phyloP scores from a whole-genome alignment of 2,888 invertebrate genomes.

The Meliscaeva auricollis region DNA sequence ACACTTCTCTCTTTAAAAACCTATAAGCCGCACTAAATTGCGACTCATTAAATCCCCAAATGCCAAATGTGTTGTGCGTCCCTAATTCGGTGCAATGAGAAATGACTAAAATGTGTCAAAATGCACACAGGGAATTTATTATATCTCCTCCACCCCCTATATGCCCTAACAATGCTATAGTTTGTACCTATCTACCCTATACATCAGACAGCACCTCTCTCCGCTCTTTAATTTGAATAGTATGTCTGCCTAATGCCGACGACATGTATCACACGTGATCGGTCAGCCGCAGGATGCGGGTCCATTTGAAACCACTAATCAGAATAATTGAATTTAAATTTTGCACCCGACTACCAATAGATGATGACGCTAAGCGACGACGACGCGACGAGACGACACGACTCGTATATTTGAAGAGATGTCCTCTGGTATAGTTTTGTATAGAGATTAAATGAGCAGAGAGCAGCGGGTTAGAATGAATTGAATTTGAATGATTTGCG shows the following conservation, averaged over 20 bases:
- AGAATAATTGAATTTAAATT: slow-evolving; percentile 76
- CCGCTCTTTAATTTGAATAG: slow-evolving; percentile 58
- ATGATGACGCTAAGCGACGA: slow-evolving; percentile 12
- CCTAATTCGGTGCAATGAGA: slow-evolving; percentile 62
- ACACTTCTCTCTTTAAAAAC: not conserved
- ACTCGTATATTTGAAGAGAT: not conserved
- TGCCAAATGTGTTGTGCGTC: slow-evolving; percentile 34
- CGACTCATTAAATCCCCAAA: slow-evolving; percentile 69
- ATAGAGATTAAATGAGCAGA: slow-evolving; percentile 31
- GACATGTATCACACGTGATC: slow-evolving; percentile 76
- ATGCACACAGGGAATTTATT: slow-evolving; percentile 22
- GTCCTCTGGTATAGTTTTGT: not conserved
- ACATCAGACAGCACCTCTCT: not conserved
- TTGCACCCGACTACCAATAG: slow-evolving; percentile 48
- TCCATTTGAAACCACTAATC: slow-evolving; percentile 75
- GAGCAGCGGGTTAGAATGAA: slow-evolving; percentile 22
- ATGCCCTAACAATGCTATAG: not conserved
- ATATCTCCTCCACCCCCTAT: too few species aligned
- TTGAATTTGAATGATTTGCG: slow-evolving; percentile 22
- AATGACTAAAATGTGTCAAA: slow-evolving; percentile 60
- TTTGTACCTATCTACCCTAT: not conserved
- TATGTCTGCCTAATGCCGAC: slow-evolving; percentile 67
- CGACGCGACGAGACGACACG: not conserved
- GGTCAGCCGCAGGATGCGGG: slow-evolving; percentile 75
- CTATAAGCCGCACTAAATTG: slow-evolving; percentile 64